Evolutionary conservation across 2,113 vertebrate genomes (phyloP), one percentile per base, ranked within the genome.

Genomic region (Peromyscus californicus): DNA sequence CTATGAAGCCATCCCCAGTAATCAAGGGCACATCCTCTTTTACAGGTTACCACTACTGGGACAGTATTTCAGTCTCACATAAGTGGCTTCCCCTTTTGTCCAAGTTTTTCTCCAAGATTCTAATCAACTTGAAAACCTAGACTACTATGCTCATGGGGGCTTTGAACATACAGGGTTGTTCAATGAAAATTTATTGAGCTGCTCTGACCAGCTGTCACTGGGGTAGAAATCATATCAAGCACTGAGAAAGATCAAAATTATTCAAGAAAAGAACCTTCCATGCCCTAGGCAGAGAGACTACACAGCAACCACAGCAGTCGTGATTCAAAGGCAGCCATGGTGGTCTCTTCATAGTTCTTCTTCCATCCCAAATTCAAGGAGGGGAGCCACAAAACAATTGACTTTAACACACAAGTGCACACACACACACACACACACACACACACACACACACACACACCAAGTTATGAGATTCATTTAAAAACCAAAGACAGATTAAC

Each of bases 171-270:
- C 54, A 89, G 33, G 36, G 4, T 36, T 48, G 5, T 36, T 86
- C 63, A 22, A 76, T 93, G 93, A 92, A 95, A 94, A 63, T 93
- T 4, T 79, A 79, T 85, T 85, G 16, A 48, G 42, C 48, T 36
- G 1, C 39, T 12, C 91, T 33, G 29, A 29, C 6, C 39, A 75
- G 86, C 16, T 93, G 21, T 83, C 67, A 9, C 84, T 91, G 61
- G n/a, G n/a, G 5, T 29, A 65, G 22, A 93, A 42, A 39, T 76
- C 22, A 79, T 22, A 21, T 36, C 88, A 61, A 48, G 45, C 45
- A 76, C 12, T 80, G 67, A 83, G 92, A 89, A 93, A 4, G 19
- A 48, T 3, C 74, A 17, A 65, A 89, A 54, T 2, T 67, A 15
- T 82, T 12, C n/a, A 48, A 86, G 45, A 57, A 91, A 65, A 65